Conservation (phyloP, 2,797 vertebrate species). For the Atherinosoma microstoma region DNA sequence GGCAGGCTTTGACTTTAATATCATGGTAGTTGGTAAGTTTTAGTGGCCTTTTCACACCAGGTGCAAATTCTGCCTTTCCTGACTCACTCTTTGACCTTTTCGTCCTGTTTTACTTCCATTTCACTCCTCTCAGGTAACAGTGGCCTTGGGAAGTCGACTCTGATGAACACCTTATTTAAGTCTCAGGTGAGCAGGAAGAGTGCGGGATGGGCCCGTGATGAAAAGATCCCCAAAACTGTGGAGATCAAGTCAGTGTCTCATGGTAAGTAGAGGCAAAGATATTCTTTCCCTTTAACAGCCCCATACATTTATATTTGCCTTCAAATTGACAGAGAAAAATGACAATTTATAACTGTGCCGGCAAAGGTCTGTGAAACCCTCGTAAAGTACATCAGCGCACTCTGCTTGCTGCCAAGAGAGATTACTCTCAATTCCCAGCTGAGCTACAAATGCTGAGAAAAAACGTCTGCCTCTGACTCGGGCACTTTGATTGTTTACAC, state of each 20-base stretch:
- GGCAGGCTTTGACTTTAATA: conserved; percentile 97
- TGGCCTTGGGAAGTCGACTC: conserved; percentile 93
- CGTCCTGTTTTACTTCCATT: conserved; percentile 17
- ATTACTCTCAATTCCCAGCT: neutral
- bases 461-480: conserved; percentile 10
- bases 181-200: conserved; percentile 96
- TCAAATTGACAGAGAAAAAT: conserved; percentile 31
- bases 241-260: conserved; percentile 97
- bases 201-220: conserved; percentile 92
- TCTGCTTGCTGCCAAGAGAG: conserved; percentile 25
- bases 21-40: conserved; percentile 96
- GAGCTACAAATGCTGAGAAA: conserved; percentile 9
- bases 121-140: conserved; percentile 87
- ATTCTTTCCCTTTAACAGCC: conserved; percentile 12
- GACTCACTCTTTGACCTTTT: neutral
- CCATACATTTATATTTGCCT: conserved; percentile 25
- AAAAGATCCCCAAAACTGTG: conserved; percentile 97
- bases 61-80: neutral
- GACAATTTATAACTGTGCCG: conserved; percentile 23
- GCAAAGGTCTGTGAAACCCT: conserved; percentile 17
- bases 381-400: conserved; percentile 22
- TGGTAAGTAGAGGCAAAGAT: conserved; percentile 83
- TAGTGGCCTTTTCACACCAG: conserved; percentile 39
- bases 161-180: conserved; percentile 97
- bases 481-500: conserved; percentile 1